Evolutionary conservation across 2,797 vertebrate genomes (phyloP).

Genomic region (Okamejei kenojei): DNA sequence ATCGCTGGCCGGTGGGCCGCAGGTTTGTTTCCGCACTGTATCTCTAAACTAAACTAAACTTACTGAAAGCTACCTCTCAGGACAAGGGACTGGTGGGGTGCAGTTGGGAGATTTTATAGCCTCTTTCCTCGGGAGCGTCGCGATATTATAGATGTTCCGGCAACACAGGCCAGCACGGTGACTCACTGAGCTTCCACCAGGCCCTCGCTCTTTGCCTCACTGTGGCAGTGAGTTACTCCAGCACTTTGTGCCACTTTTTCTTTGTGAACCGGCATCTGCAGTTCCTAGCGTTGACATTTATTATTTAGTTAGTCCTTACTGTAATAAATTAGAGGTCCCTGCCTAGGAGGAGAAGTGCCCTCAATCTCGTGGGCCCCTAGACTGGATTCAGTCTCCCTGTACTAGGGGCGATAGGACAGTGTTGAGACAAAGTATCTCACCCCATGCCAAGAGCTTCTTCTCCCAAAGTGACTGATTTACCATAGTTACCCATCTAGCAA

Average conservation of each 20-base stretch:
- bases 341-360: neutral
- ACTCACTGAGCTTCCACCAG: neutral
- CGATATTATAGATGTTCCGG: neutral
- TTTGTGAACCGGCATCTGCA: no score
- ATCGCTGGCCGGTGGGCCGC: no score
- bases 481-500: neutral
- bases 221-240: neutral
- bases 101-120: neutral
- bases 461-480: neutral
- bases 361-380: neutral
- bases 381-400: neutral
- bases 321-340: no score
- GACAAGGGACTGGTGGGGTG: neutral
- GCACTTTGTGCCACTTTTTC: no score
- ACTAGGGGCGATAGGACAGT: neutral
- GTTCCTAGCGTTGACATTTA: no score
- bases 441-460: conserved; percentile 12
- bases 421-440: neutral
- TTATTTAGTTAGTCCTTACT: no score
- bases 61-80: neutral
- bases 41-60: no score
- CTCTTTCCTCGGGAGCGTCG: neutral
- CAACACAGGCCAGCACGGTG: neutral
- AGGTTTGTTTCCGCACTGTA: no score
- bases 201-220: neutral